Percentiles rank a stretch among this genome's conserved stretches.
Conservation (phyloP, 1,140 invertebrate species). For the Drosophila mayri region DNA sequence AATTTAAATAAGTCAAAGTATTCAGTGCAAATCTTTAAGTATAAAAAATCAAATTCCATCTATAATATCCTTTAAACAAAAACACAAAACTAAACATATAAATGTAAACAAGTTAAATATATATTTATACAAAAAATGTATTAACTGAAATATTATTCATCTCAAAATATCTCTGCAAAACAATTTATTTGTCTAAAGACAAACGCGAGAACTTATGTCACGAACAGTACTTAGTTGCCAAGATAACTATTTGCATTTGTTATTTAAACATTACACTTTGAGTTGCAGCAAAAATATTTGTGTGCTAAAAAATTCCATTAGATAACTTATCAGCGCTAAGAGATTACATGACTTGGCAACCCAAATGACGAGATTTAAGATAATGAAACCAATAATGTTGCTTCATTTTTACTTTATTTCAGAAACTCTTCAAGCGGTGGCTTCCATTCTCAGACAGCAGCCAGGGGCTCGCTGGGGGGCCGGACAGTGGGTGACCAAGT, state of each 20-base stretch:
- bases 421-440: not conserved
- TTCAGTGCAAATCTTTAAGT: too few species aligned
- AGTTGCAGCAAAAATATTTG: constrained; percentile 3
- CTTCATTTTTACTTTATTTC: constrained; percentile 1
- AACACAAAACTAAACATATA: too few species aligned
- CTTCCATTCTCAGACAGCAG: constrained; percentile 2
- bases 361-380: not conserved
- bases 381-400: constrained; percentile 3
- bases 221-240: not conserved
- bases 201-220: not conserved
- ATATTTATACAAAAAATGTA: not conserved
- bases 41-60: too few species aligned
- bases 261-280: not conserved
- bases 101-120: too few species aligned
- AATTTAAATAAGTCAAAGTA: too few species aligned
- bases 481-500: constrained; percentile 55
- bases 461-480: constrained; percentile 61
- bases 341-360: not conserved
- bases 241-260: constrained; percentile 5
- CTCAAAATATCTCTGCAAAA: too few species aligned
- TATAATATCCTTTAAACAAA: too few species aligned
- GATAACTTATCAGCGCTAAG: not conserved
- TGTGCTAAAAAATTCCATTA: not conserved
- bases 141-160: too few species aligned
- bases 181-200: not conserved